Evolutionary conservation across 2,888 invertebrate genomes (phyloP).

Genomic region (Patella depressa): DNA sequence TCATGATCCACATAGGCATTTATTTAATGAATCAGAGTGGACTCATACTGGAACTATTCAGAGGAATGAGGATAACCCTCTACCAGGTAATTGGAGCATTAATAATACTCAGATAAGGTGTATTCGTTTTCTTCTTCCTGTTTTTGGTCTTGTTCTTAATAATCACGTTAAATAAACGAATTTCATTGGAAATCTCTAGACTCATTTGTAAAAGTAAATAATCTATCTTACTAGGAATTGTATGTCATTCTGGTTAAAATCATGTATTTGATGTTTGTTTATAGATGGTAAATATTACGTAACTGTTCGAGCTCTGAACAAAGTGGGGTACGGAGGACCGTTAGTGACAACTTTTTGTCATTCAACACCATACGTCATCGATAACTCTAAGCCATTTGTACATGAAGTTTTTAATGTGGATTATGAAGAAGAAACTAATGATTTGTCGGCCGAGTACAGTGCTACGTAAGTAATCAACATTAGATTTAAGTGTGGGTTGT

Average conservation of each 20-base stretch:
- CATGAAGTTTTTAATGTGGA: constrained; percentile 50
- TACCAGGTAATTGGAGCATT: constrained; percentile 24
- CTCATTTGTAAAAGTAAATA: too few relatives aligned
- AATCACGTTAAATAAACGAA: too few relatives aligned
- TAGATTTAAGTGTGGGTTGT: too few relatives aligned
- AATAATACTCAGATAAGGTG: too few relatives aligned
- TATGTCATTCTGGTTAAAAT: too few relatives aligned
- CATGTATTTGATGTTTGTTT: not conserved
- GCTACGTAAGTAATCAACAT: constrained; percentile 47
- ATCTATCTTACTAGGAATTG: too few relatives aligned
- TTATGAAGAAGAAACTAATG: constrained; percentile 50
- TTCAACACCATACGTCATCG: constrained; percentile 49
- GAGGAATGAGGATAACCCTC: constrained; percentile 14
- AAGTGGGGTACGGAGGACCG: constrained; percentile 58
- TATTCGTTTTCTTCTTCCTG: too few relatives aligned
- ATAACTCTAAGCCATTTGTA: constrained; percentile 53
- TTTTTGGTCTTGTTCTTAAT: too few relatives aligned
- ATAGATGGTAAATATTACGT: constrained; percentile 56
- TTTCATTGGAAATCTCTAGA: too few relatives aligned
- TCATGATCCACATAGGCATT: constrained; percentile 56
- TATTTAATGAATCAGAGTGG: constrained; percentile 50
- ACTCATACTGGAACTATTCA: constrained; percentile 43
- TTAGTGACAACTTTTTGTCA: constrained; percentile 56
- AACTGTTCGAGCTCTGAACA: constrained; percentile 52
- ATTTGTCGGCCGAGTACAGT: constrained; percentile 46